Percentiles rank a stretch among this genome's conserved stretches.
Evolutionary conservation across 2,888 invertebrate genomes (phyloP).

Genomic region (Myopa testacea): DNA sequence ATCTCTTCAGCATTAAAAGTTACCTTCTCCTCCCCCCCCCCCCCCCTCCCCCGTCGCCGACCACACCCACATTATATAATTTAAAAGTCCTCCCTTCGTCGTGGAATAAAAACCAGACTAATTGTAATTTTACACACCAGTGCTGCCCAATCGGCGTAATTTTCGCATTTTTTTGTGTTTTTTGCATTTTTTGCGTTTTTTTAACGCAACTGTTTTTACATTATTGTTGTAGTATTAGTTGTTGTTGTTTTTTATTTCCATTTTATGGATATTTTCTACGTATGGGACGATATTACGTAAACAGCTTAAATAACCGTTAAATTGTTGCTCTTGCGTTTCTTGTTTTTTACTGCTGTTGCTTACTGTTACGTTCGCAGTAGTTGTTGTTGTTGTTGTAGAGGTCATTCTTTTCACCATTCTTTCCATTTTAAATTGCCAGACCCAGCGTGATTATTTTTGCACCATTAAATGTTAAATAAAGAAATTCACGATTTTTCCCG

Average conservation of each 20-base stretch:
- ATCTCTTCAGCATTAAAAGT: no score
- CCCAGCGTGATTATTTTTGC: no score
- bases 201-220: neutral
- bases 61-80: neutral
- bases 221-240: constrained; percentile 21
- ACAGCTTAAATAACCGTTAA: constrained; percentile 26
- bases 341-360: constrained; percentile 6
- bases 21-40: neutral
- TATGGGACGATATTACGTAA: constrained; percentile 16
- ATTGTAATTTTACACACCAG: constrained; percentile 36
- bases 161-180: constrained; percentile 35
- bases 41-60: neutral
- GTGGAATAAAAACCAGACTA: neutral
- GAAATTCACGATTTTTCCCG: no score
- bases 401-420: no score
- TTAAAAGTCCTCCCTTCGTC: neutral
- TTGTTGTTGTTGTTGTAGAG: neutral
- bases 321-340: constrained; percentile 2
- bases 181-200: constrained; percentile 23
- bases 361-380: neutral
- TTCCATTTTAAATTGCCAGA: no score
- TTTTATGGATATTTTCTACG: neutral
- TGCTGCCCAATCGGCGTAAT: constrained; percentile 36
- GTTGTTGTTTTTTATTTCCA: constrained; percentile 19
- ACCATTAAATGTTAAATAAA: no score